These are phyloP conservation scores for Knipowitschia caucasica DNA, from an alignment of 2,797 vertebrate genomes.

Conservation along the genomic window DNA sequence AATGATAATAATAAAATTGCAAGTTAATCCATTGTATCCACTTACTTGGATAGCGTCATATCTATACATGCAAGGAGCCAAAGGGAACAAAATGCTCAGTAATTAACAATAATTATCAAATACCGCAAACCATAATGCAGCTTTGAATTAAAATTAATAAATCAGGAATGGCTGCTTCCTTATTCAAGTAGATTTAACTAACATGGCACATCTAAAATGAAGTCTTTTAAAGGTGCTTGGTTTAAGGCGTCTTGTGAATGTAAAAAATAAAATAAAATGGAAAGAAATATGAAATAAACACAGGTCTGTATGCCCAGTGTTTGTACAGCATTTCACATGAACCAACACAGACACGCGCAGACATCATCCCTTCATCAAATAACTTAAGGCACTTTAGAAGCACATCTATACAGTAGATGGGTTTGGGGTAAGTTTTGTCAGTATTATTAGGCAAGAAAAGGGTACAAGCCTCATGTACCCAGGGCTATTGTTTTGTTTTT, in stretches of 20 bases:
- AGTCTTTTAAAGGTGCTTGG: conserved; percentile 26
- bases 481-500: too few species aligned
- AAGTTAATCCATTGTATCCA: conserved; percentile 23
- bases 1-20: conserved; percentile 16
- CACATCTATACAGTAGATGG: conserved; percentile 31
- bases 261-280: conserved; percentile 29
- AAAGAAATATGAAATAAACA: too few species aligned
- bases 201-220: conserved; percentile 38
- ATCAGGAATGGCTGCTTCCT: conserved; percentile 19
- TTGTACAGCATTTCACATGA: conserved; percentile 30
- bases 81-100: conserved; percentile 26
- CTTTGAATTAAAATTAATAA: conserved; percentile 12
- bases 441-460: conserved; percentile 34
- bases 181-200: conserved; percentile 61
- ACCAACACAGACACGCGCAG: conserved; percentile 25
- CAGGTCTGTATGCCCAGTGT: conserved; percentile 30
- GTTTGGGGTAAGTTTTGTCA: conserved; percentile 20
- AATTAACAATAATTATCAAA: conserved; percentile 26
- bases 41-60: conserved; percentile 25
- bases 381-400: conserved; percentile 34
- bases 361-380: conserved; percentile 35
- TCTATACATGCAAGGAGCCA: conserved; percentile 35
- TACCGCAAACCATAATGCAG: conserved; percentile 24
- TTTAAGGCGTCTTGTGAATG: conserved; percentile 38
- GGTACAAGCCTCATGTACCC: conserved; percentile 35